Evolutionary conservation across 2,797 vertebrate genomes (phyloP).

Genomic region (Bradypus variegatus): DNA sequence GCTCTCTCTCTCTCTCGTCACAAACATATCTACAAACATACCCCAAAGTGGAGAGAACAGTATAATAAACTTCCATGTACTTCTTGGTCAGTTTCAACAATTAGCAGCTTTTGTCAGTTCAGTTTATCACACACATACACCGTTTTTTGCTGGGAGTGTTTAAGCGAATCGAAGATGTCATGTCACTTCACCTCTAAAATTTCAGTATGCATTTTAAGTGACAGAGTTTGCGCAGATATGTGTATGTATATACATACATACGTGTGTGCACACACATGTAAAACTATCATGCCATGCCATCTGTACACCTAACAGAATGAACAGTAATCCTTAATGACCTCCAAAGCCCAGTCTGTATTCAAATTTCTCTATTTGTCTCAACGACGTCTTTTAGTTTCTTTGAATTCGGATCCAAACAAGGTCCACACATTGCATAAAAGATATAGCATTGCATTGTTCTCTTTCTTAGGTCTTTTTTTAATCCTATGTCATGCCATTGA

Average conservation of each 20-base stretch:
- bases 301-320: neutral
- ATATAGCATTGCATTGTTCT: neutral
- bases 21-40: neutral
- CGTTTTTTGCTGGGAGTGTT: neutral
- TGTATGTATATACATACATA: neutral
- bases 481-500: neutral
- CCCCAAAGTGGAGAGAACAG: neutral
- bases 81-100: neutral
- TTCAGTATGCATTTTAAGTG: neutral
- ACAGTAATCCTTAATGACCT: neutral
- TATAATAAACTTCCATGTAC: neutral
- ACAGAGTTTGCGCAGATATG: neutral
- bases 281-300: neutral
- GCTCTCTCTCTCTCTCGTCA: neutral
- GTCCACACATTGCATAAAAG: neutral
- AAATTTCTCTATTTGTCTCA: neutral
- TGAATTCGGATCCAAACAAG: neutral
- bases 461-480: neutral
- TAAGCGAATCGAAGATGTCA: neutral
- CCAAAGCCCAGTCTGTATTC: neutral
- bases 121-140: neutral
- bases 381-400: neutral
- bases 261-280: too few relatives aligned
- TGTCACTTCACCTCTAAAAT: neutral
- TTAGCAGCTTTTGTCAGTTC: neutral